These are phyloP conservation scores for Temnothorax curvispinosus DNA, from an alignment of 1,140 invertebrate species.

Conservation along the genomic window DNA sequence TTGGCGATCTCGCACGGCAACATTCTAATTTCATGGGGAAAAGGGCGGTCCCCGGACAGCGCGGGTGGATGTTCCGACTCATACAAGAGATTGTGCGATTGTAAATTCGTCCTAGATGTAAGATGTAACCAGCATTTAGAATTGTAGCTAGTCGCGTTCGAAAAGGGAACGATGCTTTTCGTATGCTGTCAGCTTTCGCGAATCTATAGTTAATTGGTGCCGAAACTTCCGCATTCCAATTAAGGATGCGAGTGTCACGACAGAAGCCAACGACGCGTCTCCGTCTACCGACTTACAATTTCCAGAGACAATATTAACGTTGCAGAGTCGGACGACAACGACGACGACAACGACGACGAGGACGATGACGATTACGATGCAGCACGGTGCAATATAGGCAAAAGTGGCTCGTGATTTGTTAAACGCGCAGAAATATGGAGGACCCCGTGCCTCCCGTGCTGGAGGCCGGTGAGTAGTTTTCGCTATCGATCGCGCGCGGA, in stretches of 20 bases:
- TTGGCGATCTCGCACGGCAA: slow-evolving; percentile 31
- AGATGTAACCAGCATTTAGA: not conserved
- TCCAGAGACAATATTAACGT: slow-evolving; percentile 62
- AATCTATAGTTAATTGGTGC: slow-evolving; percentile 35
- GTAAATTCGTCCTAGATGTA: slow-evolving; percentile 9
- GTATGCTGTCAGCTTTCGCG: not conserved
- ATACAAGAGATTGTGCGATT: slow-evolving; percentile 38
- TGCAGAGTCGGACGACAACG: slow-evolving; percentile 19
- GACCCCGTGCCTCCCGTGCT: slow-evolving; percentile 53
- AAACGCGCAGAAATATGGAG: slow-evolving; percentile 60
- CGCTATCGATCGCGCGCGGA: slow-evolving; percentile 68
- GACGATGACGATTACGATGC: not conserved
- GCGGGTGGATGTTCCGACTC: not conserved
- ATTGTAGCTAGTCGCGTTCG: slow-evolving; percentile 3
- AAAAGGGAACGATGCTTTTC: not conserved
- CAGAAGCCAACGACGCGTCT: slow-evolving; percentile 52
- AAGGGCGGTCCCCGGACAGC: not conserved
- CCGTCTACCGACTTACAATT: not conserved
- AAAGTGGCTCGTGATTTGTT: slow-evolving; percentile 69
- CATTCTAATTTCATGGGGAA: slow-evolving; percentile 55
- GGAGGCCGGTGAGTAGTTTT: slow-evolving; percentile 65
- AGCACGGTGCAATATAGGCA: slow-evolving; percentile 21
- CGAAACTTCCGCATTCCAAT: slow-evolving; percentile 63
- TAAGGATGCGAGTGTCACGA: slow-evolving; percentile 65
- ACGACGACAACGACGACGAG: not conserved